These are phyloP conservation scores for Hypothenemus hampei DNA, from an alignment of 1,140 invertebrate genomes.

Conservation along the genomic window DNA sequence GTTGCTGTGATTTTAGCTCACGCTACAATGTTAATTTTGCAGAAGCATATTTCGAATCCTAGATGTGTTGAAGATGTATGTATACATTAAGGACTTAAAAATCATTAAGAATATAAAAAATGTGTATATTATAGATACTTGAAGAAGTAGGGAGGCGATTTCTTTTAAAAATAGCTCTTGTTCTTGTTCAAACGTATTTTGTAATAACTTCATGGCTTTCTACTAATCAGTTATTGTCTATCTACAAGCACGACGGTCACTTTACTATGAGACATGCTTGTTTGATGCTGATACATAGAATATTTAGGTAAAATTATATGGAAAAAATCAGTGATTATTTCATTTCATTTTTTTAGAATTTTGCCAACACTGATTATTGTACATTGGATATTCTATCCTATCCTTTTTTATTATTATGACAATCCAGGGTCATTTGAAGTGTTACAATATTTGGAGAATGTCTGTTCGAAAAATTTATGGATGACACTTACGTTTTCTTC, in stretches of 20 bases:
- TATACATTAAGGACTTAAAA: background rate
- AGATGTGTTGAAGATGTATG: background rate
- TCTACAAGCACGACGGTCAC: background rate
- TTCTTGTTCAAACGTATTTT: background rate
- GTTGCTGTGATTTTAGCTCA: background rate
- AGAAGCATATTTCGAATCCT: background rate
- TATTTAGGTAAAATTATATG: background rate
- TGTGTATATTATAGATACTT: background rate
- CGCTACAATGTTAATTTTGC: background rate
- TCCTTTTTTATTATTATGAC: background rate
- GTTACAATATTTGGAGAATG: background rate
- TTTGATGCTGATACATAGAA: background rate
- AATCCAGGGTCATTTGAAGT: background rate
- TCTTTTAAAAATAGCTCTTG: background rate
- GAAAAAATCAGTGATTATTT: background rate
- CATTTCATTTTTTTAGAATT: background rate
- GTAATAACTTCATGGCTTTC: background rate
- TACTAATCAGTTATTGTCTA: background rate
- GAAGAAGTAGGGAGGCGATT: background rate
- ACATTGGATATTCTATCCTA: background rate
- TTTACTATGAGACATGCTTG: background rate
- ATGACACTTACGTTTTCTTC: background rate
- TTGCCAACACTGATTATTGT: background rate
- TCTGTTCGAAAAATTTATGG: background rate
- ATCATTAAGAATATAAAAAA: background rate